Evolutionary conservation across 2,113 vertebrate species (phyloP).

Genomic region (Geothlypis trichas): DNA sequence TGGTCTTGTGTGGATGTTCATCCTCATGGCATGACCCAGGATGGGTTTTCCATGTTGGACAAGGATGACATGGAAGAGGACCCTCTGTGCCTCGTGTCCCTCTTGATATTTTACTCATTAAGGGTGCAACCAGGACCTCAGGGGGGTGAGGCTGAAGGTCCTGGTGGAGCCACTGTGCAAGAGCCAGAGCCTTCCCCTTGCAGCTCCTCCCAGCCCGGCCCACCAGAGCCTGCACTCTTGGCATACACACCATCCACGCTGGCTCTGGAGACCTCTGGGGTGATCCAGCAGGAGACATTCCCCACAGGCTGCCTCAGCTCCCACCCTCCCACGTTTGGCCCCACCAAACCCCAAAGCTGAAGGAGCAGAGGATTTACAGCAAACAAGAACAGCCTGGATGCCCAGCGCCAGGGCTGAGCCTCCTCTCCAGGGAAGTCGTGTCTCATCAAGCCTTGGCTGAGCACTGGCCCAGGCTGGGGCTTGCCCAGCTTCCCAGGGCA

Average conservation of each 20-base stretch:
- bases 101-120: background rate
- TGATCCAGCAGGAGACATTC: background rate
- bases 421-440: background rate
- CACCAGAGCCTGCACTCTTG: fast-evolving
- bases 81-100: fast-evolving
- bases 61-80: background rate
- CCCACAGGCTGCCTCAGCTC: background rate
- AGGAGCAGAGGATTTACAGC: background rate
- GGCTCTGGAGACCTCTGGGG: background rate
- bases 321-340: background rate
- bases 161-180: fast-evolving
- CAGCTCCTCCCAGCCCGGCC: background rate
- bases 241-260: fast-evolving
- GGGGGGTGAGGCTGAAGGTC: background rate
- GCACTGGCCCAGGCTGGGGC: background rate
- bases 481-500: background rate
- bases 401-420: background rate
- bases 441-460: background rate
- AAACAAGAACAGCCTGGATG: background rate
- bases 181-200: background rate
- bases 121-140: background rate
- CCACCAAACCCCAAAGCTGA: background rate
- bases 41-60: background rate
- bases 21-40: background rate
- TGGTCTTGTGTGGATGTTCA: background rate